A percentile compares a stretch with the other conserved stretches of the same genome.
Evolutionary conservation across 2,113 vertebrate genomes (phyloP).

Genomic region (Condylura cristata): DNA sequence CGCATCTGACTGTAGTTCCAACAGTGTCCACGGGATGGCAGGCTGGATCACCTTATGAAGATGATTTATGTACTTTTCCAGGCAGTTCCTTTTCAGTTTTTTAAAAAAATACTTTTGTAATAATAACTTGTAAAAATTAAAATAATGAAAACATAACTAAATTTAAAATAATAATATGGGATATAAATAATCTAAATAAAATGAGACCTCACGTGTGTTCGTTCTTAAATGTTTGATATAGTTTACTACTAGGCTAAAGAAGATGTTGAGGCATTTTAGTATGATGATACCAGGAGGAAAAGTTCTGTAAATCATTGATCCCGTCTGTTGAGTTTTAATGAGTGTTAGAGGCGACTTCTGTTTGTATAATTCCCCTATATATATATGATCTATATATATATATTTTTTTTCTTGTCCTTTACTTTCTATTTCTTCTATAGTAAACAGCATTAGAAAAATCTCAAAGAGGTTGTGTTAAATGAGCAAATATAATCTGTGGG

Average conservation of each 20-base stretch:
- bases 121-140: conserved; percentile 44
- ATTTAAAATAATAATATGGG: background rate
- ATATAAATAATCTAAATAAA: background rate
- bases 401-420: background rate
- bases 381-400: too few relatives aligned
- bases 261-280: background rate
- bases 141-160: conserved; percentile 1
- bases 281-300: background rate
- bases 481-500: background rate
- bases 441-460: background rate
- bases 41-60: background rate
- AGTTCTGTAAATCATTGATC: background rate
- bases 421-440: background rate
- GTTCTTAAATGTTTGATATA: background rate
- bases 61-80: conserved; percentile 6
- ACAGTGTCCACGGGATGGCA: conserved; percentile 67
- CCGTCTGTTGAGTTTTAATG: background rate
- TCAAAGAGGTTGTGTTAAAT: background rate
- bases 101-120: background rate
- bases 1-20: background rate
- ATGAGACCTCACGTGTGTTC: background rate
- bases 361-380: background rate
- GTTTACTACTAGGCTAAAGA: background rate
- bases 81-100: background rate
- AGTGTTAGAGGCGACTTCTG: background rate